Base-by-base conservation (phyloP, 2,888 invertebrate species). In the Scaptomyza tumidula region DNA sequence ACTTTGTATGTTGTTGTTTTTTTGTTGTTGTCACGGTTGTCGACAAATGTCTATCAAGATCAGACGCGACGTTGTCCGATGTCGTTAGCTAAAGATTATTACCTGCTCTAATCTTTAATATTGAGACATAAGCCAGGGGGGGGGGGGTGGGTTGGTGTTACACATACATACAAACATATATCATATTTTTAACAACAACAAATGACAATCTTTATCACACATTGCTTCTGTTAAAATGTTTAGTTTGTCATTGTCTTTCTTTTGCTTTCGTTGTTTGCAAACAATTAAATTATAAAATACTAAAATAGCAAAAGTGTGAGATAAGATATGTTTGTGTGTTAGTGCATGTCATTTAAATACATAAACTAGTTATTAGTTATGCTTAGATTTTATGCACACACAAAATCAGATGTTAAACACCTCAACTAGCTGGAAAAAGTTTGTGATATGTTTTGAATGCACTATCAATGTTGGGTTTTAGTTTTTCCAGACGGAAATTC, bases 151-250 rank as follows among this genome's bases (percentile, higher is more conserved):
- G 3, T 0, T 16, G 10, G 16, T 16, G 14, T 16, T 16, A 41
- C 9, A 41, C 39, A 16, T 16, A 16, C 14, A 16, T 3, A 41
- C 39, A 41, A 14, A 7, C 14, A 39, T n/a, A n/a, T 37, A 37
- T 58, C 55, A 24, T 57, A 48, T 5, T 3, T 9, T 14, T 54
- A 60, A 57, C 24, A 24, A 24, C 50, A 57, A 46, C 50, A 54
- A 56, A 48, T 46, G 39, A 39, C 54, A 54, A 62, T 76, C 64
- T 44, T 71, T 62, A 59, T 53, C 61, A 64, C 62, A 54, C 65
- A 71, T 71, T 71, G 82, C 78, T 75, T 75, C 68, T 71, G 67
- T 72, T 72, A 72, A 71, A 63, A 78, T 88, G 75, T 78, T 81
- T 63, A 55, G 59, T 72, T 76, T 79, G 6, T 35, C 6, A 6